Base-by-base conservation (phyloP, 2,797 vertebrate genomes). In the Zenarchopterus dispar region DNA sequence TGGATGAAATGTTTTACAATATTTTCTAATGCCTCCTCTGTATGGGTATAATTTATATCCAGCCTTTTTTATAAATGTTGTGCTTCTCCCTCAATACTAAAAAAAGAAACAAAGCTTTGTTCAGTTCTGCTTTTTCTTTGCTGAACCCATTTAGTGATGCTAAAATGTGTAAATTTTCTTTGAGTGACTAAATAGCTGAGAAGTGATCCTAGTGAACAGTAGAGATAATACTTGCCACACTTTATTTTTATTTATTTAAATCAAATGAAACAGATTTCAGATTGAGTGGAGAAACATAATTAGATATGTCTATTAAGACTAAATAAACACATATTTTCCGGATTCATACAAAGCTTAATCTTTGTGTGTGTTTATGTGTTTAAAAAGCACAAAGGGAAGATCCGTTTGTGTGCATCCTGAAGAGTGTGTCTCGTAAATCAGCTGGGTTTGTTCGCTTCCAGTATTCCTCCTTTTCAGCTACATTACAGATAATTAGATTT, bases 251-350 rank as follows among this genome's bases (percentile, higher is more conserved):
- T 70, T n/a, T n/a, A n/a, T n/a, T n/a, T n/a, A n/a, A n/a, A 65
- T 79, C 67, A 69, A 47, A 62, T 69, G 13, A 68, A 18, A 64
- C 62, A 51, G 0, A 49, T 56, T 75, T 78, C 31, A 57, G 23
- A 74, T 65, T 70, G 64, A 61, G 21, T 49, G 4, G 44, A 49
- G 42, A 71, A 77, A 73, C 48, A 69, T 66, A 77, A 86, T 78
- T 64, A 59, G 49, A 70, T 73, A 31, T 81, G 59, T 62, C 9
- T 73, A 50, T 73, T 72, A n/a, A 70, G 66, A 52, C 5, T 76
- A 77, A 81, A 76, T 45, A 78, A 56, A 59, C 57, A 57, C 47
- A 70, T 69, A 59, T 77, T 62, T 55, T 9, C 62, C 36, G 18
- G 57, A 61, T 70, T 74, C 45, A 49, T 56, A 31, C 28, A 55